phyloP scores from a whole-genome alignment of 1,140 invertebrate species.

The Vanessa tameamea region DNA sequence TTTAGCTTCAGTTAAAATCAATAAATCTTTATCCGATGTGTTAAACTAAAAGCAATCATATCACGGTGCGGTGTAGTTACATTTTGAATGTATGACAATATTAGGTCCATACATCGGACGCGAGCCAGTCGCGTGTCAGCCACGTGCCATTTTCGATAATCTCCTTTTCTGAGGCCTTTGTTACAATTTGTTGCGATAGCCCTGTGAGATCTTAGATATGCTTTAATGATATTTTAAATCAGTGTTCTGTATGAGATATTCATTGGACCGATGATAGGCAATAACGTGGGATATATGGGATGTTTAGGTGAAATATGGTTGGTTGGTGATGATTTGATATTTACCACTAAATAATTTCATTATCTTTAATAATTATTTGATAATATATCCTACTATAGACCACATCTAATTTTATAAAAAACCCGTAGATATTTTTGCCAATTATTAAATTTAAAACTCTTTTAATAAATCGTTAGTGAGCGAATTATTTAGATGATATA shows the following conservation, averaged over 20 bases:
- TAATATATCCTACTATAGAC: not conserved
- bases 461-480: too few relatives aligned
- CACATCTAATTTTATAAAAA: too few relatives aligned
- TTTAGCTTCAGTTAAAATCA: slow-evolving; percentile 35
- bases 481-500: too few relatives aligned
- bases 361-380: not conserved
- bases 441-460: too few relatives aligned
- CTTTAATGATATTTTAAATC: slow-evolving; percentile 80
- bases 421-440: too few relatives aligned
- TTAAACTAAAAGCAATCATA: slow-evolving; percentile 40
- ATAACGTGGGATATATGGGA: slow-evolving; percentile 22
- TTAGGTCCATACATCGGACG: slow-evolving; percentile 56
- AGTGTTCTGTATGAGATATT: slow-evolving; percentile 52
- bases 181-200: slow-evolving; percentile 76
- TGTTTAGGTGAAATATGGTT: slow-evolving; percentile 11
- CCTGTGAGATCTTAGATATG: slow-evolving; percentile 75
- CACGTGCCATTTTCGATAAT: slow-evolving; percentile 74
- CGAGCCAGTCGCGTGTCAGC: slow-evolving; percentile 64
- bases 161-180: slow-evolving; percentile 73
- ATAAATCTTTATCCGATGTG: slow-evolving; percentile 8
- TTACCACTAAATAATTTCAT: not conserved
- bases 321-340: not conserved
- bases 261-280: slow-evolving; percentile 38
- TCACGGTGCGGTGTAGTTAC: slow-evolving; percentile 20
- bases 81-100: slow-evolving; percentile 36